Evolutionary conservation across 2,888 invertebrate species (phyloP).

Genomic region (Acleris emargana): DNA sequence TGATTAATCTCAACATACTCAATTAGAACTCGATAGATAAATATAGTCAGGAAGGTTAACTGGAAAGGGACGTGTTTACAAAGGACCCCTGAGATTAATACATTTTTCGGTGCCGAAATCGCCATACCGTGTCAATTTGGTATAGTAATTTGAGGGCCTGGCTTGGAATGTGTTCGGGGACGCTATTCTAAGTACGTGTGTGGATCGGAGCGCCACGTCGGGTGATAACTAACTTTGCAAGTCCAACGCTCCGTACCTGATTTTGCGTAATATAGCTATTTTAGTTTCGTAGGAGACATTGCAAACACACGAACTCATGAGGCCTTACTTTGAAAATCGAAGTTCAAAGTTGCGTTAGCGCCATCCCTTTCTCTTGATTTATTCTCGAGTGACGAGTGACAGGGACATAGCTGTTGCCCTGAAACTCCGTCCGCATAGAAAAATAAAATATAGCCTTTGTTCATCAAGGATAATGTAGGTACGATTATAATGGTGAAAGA

Average conservation of each 20-base stretch:
- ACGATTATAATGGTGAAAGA: no score
- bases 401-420: no score
- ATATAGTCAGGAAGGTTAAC: constrained; percentile 1
- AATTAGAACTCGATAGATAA: constrained; percentile 24
- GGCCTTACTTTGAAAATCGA: no score
- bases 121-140: no score
- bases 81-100: constrained; percentile 5
- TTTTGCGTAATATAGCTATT: neutral
- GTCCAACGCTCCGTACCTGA: neutral
- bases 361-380: no score
- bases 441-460: no score
- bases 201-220: constrained; percentile 9
- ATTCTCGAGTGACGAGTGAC: no score
- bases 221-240: constrained; percentile 29
- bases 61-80: constrained; percentile 28
- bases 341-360: no score
- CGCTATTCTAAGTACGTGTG: constrained; percentile 3
- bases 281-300: neutral
- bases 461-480: no score
- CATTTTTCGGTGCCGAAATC: no score
- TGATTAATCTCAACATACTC: constrained; percentile 19
- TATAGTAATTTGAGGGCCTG: no score
- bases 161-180: neutral
- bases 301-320: neutral
- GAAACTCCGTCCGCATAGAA: no score